A percentile compares a stretch with the other conserved stretches of the same genome.
phyloP scores from a whole-genome alignment of 1,140 invertebrate genomes.

The Mercenaria mercenaria region DNA sequence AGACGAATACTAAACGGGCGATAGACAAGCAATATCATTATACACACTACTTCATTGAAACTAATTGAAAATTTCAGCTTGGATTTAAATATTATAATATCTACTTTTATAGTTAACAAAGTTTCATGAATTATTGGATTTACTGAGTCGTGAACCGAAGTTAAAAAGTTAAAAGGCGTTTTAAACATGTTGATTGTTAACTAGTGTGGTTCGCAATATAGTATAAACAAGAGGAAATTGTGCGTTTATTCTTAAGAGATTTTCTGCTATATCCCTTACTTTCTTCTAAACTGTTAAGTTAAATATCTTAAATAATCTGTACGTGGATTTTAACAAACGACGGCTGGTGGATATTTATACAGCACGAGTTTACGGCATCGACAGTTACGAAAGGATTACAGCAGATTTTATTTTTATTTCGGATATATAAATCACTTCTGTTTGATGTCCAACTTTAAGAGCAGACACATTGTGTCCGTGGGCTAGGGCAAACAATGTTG shows the following conservation, averaged over 20 bases:
- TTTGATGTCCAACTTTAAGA: neutral
- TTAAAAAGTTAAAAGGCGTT: constrained; percentile 2
- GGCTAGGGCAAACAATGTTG: constrained; percentile 53
- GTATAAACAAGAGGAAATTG: neutral
- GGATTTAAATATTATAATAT: constrained; percentile 28
- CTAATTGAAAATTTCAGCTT: constrained; percentile 30
- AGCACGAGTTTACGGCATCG: neutral
- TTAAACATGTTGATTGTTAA: neutral
- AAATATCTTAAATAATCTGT: too few relatives aligned
- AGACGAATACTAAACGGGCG: constrained; percentile 21
- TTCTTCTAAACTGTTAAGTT: too few relatives aligned
- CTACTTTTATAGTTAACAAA: constrained; percentile 17
- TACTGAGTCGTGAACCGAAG: constrained; percentile 6
- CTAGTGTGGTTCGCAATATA: neutral
- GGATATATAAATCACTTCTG: neutral
- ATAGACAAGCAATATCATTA: constrained; percentile 8
- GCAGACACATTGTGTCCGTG: constrained; percentile 2
- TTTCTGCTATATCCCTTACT: neutral
- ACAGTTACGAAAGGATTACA: neutral
- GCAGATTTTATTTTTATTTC: neutral
- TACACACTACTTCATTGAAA: constrained; percentile 32
- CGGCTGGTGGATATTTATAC: neutral
- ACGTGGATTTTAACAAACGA: too few relatives aligned
- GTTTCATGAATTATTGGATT: constrained; percentile 39
- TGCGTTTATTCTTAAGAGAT: neutral